Evolutionary conservation across 2,888 invertebrate genomes (phyloP).

Genomic region (Aleiodes leptofemur): DNA sequence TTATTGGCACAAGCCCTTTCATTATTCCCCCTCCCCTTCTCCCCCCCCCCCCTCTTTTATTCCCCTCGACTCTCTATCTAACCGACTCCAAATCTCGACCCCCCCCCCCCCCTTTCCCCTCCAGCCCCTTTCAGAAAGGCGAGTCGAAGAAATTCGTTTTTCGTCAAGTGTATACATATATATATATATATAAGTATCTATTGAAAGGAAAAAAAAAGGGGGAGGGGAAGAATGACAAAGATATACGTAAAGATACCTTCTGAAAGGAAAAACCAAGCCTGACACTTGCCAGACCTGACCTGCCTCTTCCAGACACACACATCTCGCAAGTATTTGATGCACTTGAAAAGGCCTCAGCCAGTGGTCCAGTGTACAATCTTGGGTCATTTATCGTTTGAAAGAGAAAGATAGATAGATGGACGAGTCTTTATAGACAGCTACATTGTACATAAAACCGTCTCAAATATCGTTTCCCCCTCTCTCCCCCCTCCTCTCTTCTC

Average conservation of each 20-base stretch:
- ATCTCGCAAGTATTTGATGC: background rate
- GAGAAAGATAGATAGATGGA: background rate
- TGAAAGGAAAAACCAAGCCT: conserved; percentile 21
- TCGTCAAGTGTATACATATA: background rate
- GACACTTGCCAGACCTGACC: conserved; percentile 55
- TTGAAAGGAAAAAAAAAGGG: background rate
- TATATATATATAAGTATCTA: too few species aligned
- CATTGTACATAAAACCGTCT: background rate
- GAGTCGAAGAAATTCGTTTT: background rate
- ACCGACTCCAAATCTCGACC: too few species aligned
- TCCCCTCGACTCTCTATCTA: background rate
- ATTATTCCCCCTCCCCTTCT: background rate
- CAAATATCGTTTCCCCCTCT: background rate
- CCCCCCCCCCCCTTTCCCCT: background rate
- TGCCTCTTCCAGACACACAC: conserved; percentile 38
- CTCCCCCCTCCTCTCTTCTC: too few species aligned
- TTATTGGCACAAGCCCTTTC: background rate
- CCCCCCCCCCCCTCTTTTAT: background rate
- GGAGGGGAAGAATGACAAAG: background rate
- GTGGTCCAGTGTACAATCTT: conserved; percentile 14
- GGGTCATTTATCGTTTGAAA: conserved; percentile 28
- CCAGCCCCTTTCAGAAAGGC: background rate
- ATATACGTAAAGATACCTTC: background rate
- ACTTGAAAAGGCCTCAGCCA: conserved; percentile 37
- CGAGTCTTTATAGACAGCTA: conserved; percentile 6